These are phyloP conservation scores for Conger conger DNA, from an alignment of 2,113 vertebrate species.

Conservation along the genomic window DNA sequence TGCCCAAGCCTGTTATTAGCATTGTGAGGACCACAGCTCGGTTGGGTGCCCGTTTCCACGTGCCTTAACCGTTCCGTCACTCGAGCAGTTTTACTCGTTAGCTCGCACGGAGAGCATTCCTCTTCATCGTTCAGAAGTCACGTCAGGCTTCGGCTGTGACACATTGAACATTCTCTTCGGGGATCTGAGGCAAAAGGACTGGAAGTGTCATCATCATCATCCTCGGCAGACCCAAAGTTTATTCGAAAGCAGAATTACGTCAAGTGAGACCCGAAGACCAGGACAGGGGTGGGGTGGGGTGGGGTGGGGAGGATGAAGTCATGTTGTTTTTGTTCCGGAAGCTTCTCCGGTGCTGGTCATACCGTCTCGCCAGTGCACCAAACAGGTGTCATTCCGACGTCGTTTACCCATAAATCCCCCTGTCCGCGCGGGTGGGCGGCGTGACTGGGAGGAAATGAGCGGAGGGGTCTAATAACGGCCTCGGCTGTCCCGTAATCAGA, in stretches of 20 bases:
- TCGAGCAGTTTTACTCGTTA: constrained; percentile 38
- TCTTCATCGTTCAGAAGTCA: neutral
- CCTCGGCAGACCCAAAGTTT: neutral
- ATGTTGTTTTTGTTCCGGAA: neutral
- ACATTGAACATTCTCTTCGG: no score
- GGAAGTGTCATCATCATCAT: no score
- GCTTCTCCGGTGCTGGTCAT: no score
- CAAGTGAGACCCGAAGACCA: neutral
- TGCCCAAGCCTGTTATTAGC: constrained; percentile 30
- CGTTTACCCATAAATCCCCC: neutral
- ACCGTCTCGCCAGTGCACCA: neutral
- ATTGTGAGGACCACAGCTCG: constrained; percentile 24
- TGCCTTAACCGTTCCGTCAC: constrained; percentile 25
- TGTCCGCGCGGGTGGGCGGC: neutral
- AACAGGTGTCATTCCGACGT: neutral
- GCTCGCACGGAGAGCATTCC: neutral
- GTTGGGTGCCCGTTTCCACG: constrained; percentile 5
- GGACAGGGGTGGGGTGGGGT: neutral
- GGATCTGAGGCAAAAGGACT: no score
- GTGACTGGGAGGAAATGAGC: neutral
- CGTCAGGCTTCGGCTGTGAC: neutral
- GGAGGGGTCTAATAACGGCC: neutral
- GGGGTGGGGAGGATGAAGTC: neutral
- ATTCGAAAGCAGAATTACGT: neutral
- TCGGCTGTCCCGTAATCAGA: neutral